Conservation (phyloP, 2,888 invertebrate species). For the Autographa gamma region DNA sequence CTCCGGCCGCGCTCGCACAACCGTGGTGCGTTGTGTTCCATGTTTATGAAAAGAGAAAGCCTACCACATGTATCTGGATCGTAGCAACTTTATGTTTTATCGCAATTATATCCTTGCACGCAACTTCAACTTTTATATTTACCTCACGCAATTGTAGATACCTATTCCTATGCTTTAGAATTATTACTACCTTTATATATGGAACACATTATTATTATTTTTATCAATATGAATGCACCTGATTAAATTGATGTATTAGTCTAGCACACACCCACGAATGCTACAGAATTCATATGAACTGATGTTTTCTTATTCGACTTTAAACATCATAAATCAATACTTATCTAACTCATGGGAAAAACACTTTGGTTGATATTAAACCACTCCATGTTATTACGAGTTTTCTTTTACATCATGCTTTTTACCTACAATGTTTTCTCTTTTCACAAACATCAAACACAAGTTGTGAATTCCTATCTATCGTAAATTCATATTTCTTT, state of each 20-base stretch:
- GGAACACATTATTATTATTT: constrained; percentile 59
- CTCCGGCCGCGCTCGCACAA: constrained; percentile 89
- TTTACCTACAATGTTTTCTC: constrained; percentile 78
- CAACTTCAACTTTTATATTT: constrained; percentile 61
- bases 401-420: constrained; percentile 62
- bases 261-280: constrained; percentile 45
- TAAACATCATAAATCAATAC: constrained; percentile 23
- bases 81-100: constrained; percentile 71
- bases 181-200: constrained; percentile 52
- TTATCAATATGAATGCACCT: constrained; percentile 64
- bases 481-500: constrained; percentile 58
- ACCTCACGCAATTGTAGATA: constrained; percentile 73
- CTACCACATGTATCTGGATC: constrained; percentile 64
- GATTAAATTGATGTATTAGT: constrained; percentile 59
- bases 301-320: constrained; percentile 21
- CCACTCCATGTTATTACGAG: constrained; percentile 20
- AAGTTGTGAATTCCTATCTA: constrained; percentile 54
- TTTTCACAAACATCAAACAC: constrained; percentile 88
- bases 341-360: constrained; percentile 28
- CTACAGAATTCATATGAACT: constrained; percentile 31
- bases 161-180: constrained; percentile 69
- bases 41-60: constrained; percentile 89
- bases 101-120: constrained; percentile 75
- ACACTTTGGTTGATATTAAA: constrained; percentile 31
- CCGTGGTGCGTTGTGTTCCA: constrained; percentile 90